phyloP scores from a whole-genome alignment of 2,888 invertebrate genomes.

The Barypeithes pellucidus region DNA sequence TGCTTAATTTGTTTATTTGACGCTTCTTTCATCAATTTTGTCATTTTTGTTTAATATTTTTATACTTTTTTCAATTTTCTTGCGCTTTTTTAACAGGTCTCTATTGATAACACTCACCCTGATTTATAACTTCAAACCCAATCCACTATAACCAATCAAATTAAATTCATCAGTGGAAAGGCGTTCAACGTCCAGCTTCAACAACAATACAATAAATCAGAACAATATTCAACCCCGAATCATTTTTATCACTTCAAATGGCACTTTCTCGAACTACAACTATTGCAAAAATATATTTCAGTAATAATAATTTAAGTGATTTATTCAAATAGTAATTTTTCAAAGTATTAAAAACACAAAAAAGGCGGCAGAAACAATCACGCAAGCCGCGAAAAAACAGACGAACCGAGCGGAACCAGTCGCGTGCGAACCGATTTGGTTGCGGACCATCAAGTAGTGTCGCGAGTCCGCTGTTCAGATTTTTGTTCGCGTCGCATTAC shows the following conservation, averaged over 20 bases:
- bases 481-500: constrained; percentile 20
- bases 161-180: not conserved
- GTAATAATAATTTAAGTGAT: not conserved
- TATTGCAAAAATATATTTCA: not conserved
- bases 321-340: not conserved
- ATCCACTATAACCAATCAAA: not conserved
- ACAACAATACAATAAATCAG: constrained; percentile 1
- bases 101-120: not conserved
- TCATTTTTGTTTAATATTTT: too few relatives aligned
- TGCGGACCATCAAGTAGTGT: constrained; percentile 24
- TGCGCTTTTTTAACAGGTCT: too few relatives aligned
- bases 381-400: not conserved
- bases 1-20: too few relatives aligned
- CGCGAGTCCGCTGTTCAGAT: constrained; percentile 26
- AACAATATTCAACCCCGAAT: not conserved
- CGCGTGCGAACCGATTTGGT: not conserved
- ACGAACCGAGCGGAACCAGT: constrained; percentile 3
- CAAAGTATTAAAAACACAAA: not conserved
- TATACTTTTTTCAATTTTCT: too few relatives aligned
- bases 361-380: not conserved
- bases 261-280: not conserved
- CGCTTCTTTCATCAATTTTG: too few relatives aligned
- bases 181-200: not conserved
- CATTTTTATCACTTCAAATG: constrained; percentile 10
- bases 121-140: not conserved